Evolutionary conservation across 2,113 vertebrate genomes (phyloP), one percentile per base, ranked within the genome.

Genomic region (Rhinopomastus cyanomelas): DNA sequence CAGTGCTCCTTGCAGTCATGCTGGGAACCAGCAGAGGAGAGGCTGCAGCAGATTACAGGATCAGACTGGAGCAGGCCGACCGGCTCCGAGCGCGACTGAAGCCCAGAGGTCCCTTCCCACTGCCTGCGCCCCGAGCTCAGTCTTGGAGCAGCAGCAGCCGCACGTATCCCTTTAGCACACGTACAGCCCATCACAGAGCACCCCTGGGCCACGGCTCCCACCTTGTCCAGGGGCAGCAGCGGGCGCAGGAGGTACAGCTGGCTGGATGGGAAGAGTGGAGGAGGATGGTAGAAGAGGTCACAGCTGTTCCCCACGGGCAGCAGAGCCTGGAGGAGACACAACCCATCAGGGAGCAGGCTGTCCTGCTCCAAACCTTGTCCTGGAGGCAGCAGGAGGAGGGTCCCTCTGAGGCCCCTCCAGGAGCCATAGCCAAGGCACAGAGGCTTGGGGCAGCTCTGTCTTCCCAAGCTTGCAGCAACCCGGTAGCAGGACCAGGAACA

Each of bases 211-310:
- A 1, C 0, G 3, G 36, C 29, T 57, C 91, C 65, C 90, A 98
- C 98, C 98, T 98, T 97, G 97, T 98, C 98, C 94, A 96, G 97
- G 69, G 86, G 96, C 86, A 97, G 97, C 90, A 98, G 98, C 0
- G 98, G 98, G 53, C 97, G 97, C 92, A 98, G 96, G 88, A 97
- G 94, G 87, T 98, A 98, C 37, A 97, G 96, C 74, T 98, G 98
- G 57, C 97, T 97, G 64, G 97, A 97, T 0, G 98, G 98, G 92
- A 98, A 98, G 81, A 98, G 97, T 0, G 98, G 98, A 30, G 98
- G 98, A n/a, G 98, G 98, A 56, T 98, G 98, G 79, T 96, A 97
- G 94, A 98, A 98, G 46, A 98, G 97, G 56, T 98, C 98, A 87
- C 71, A 97, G 96, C 94, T 98, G 96, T 93, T 97, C 67, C 98